Evolutionary conservation across 1,140 invertebrate genomes (phyloP).

Genomic region (Harpegnathos saltator): DNA sequence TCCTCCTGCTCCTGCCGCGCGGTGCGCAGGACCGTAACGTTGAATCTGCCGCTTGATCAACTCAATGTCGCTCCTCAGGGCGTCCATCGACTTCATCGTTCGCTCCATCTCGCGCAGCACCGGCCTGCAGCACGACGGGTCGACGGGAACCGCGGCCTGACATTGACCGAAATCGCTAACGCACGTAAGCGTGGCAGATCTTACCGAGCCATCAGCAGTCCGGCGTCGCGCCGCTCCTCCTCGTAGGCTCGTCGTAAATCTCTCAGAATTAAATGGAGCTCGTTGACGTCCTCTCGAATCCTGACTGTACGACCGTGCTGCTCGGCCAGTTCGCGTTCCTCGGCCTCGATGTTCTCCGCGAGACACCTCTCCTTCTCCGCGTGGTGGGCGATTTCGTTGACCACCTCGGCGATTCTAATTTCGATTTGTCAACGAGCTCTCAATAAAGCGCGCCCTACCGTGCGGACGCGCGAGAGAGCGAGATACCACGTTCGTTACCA

Average conservation of each 20-base stretch:
- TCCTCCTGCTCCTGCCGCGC: neutral
- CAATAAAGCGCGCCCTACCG: conserved; percentile 48
- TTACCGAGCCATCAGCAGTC: conserved; percentile 67
- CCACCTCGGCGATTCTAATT: conserved; percentile 64
- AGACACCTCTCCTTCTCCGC: conserved; percentile 70
- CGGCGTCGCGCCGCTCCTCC: conserved; percentile 64
- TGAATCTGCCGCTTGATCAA: conserved; percentile 53
- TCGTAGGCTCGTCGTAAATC: conserved; percentile 47
- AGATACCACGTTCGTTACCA: conserved; percentile 43
- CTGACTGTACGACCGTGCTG: neutral
- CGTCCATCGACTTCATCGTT: conserved; percentile 52
- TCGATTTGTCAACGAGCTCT: conserved; percentile 23
- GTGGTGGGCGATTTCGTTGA: conserved; percentile 66
- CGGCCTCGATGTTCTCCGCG: conserved; percentile 54
- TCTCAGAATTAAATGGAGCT: conserved; percentile 43
- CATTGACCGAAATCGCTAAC: conserved; percentile 24
- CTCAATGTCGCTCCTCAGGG: conserved; percentile 52
- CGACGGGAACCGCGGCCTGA: conserved; percentile 42
- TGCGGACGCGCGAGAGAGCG: too few species aligned
- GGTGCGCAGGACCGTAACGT: neutral
- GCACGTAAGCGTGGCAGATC: conserved; percentile 22
- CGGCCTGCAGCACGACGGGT: conserved; percentile 72
- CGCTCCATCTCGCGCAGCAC: conserved; percentile 69
- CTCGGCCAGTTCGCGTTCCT: conserved; percentile 46
- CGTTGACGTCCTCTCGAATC: conserved; percentile 59